A percentile compares a stretch with the other conserved stretches of the same genome.
phyloP scores from a whole-genome alignment of 1,140 invertebrate genomes.

The Capitella teleta region DNA sequence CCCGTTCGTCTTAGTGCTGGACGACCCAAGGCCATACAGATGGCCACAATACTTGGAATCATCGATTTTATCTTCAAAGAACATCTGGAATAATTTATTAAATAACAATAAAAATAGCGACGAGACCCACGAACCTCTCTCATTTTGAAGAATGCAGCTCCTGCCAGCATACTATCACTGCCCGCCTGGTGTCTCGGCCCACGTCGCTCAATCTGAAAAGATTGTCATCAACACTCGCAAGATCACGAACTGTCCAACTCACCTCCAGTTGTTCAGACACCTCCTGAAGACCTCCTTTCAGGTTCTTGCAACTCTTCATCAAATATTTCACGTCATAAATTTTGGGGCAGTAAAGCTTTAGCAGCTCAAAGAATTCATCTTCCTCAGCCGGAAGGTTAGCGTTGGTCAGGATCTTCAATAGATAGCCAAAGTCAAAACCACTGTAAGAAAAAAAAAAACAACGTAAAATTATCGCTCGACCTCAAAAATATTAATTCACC shows the following conservation, averaged over 20 bases:
- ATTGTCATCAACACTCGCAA: not conserved
- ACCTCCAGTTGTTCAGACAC: slow-evolving; percentile 46
- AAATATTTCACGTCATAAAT: slow-evolving; percentile 98
- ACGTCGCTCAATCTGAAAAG: slow-evolving; percentile 59
- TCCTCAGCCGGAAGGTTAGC: slow-evolving; percentile 82
- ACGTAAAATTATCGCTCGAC: too few relatives aligned
- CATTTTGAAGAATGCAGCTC: slow-evolving; percentile 98
- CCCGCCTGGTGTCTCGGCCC: slow-evolving; percentile 97
- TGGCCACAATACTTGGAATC: slow-evolving; percentile 91
- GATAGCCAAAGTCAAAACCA: slow-evolving; percentile 98
- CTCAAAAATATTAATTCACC: slow-evolving; percentile 34
- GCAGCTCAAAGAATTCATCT: slow-evolving; percentile 84
- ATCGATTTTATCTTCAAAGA: slow-evolving; percentile 96
- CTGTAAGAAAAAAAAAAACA: slow-evolving; percentile 51
- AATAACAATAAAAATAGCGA: too few relatives aligned
- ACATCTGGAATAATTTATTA: too few relatives aligned
- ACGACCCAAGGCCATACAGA: slow-evolving; percentile 86
- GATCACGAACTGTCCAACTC: slow-evolving; percentile 1
- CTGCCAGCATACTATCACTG: slow-evolving; percentile 90
- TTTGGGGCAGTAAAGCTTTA: slow-evolving; percentile 87
- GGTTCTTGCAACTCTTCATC: slow-evolving; percentile 95
- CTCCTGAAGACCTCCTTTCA: slow-evolving; percentile 88
- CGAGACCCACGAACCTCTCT: slow-evolving; percentile 75
- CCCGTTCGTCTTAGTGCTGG: too few relatives aligned
- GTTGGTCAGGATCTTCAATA: slow-evolving; percentile 82